phyloP scores from a whole-genome alignment of 1,140 invertebrate genomes.

The Zaprionus gabonicus region DNA sequence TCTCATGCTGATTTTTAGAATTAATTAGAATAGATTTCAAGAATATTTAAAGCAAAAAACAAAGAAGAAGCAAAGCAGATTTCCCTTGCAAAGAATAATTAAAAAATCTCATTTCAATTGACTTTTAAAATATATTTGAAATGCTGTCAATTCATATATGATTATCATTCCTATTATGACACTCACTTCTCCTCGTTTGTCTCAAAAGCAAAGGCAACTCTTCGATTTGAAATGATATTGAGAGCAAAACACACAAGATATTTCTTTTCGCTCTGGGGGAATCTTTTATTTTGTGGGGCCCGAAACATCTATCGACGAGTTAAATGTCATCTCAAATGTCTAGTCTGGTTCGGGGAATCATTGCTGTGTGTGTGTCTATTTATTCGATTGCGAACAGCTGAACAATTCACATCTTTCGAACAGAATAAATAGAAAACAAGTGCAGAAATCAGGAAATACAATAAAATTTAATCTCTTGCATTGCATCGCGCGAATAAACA shows the following conservation, averaged over 20 bases:
- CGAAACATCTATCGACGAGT: slow-evolving; percentile 31
- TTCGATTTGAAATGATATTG: too few species aligned
- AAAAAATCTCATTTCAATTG: too few species aligned
- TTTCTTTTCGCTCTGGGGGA: not conserved
- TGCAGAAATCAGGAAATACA: slow-evolving; percentile 24
- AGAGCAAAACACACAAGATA: not conserved
- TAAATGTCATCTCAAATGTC: slow-evolving; percentile 47
- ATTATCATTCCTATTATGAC: too few species aligned
- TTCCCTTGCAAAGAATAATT: too few species aligned
- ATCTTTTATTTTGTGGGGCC: not conserved
- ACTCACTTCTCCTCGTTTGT: too few species aligned
- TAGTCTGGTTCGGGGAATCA: slow-evolving; percentile 34
- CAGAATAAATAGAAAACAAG: slow-evolving; percentile 51
- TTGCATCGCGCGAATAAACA: slow-evolving; percentile 17
- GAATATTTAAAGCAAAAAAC: too few species aligned
- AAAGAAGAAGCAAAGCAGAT: too few species aligned
- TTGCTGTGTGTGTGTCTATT: slow-evolving; percentile 38
- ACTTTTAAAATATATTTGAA: too few species aligned
- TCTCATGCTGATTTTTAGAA: too few species aligned
- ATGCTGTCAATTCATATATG: too few species aligned
- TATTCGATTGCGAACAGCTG: slow-evolving; percentile 51
- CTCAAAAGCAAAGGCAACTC: too few species aligned
- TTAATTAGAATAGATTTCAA: too few species aligned
- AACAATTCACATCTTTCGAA: slow-evolving; percentile 41
- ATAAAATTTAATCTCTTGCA: slow-evolving; percentile 18